Evolutionary conservation across 2,797 vertebrate species (phyloP).

Genomic region (Acrocephalus scirpaceus): DNA sequence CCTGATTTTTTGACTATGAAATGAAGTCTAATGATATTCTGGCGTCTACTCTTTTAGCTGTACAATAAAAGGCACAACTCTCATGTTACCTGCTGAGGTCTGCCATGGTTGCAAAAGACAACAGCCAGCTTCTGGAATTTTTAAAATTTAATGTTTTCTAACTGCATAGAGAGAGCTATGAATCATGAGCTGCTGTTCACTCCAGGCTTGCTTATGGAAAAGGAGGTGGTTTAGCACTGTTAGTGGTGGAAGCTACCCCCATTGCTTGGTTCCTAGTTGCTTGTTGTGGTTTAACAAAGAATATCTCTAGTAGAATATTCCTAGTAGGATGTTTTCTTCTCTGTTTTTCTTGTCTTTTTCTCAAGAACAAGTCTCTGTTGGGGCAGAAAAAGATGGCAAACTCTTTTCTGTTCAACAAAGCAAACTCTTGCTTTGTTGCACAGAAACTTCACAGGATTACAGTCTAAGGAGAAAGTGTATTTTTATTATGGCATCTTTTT

Average conservation of each 20-base stretch:
- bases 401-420: no score
- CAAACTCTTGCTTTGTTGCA: neutral
- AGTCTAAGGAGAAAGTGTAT: neutral
- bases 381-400: neutral
- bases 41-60: neutral
- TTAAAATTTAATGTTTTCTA: neutral
- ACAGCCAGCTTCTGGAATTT: neutral
- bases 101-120: neutral
- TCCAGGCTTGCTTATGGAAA: neutral
- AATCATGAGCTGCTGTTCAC: neutral
- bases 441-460: neutral
- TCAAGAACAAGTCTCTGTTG: neutral
- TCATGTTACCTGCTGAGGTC: neutral
- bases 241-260: neutral
- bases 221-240: neutral
- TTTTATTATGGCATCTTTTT: conserved; percentile 28
- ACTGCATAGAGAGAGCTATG: neutral
- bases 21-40: neutral
- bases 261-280: neutral
- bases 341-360: neutral
- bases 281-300: neutral
- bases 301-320: neutral
- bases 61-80: neutral
- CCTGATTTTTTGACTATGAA: neutral
- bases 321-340: neutral